Evolutionary conservation across 2,888 invertebrate genomes (phyloP).

Genomic region (Erebia ligea): DNA sequence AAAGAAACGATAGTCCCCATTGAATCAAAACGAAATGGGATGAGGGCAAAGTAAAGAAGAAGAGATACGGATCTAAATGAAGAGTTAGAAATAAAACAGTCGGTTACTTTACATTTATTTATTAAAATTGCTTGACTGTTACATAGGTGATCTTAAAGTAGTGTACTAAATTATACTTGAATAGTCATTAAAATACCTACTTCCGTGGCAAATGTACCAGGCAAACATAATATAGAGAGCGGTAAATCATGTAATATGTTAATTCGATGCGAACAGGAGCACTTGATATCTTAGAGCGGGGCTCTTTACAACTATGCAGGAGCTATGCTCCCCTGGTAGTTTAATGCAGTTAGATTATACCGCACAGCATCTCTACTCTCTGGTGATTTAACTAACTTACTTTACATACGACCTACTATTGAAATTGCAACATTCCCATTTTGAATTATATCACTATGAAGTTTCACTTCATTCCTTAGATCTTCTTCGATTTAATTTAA

Average conservation of each 20-base stretch:
- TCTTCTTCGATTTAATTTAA: too few species aligned
- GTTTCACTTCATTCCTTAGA: too few species aligned
- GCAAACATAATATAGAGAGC: conserved; percentile 18
- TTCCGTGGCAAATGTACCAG: not conserved
- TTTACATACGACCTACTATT: not conserved
- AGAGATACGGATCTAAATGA: too few species aligned
- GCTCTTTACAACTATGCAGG: conserved; percentile 21
- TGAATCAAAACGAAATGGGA: not conserved
- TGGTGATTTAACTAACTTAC: conserved; percentile 3
- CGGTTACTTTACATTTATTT: too few species aligned
- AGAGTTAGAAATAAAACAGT: too few species aligned
- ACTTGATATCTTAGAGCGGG: conserved; percentile 22
- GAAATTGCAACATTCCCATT: not conserved
- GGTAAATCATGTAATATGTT: conserved; percentile 28
- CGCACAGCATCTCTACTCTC: not conserved
- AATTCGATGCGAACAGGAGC: conserved; percentile 24
- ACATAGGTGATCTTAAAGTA: too few species aligned
- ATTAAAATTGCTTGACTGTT: not conserved
- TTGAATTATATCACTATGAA: not conserved
- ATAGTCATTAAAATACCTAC: not conserved
- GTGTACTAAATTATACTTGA: too few species aligned
- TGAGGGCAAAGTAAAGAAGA: too few species aligned
- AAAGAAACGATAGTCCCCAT: too few species aligned
- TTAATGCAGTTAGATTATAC: conserved; percentile 16
- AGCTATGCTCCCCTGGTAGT: conserved; percentile 21